Evolutionary conservation across 2,797 vertebrate genomes (phyloP).

Genomic region (Hippoglossus hippoglossus): DNA sequence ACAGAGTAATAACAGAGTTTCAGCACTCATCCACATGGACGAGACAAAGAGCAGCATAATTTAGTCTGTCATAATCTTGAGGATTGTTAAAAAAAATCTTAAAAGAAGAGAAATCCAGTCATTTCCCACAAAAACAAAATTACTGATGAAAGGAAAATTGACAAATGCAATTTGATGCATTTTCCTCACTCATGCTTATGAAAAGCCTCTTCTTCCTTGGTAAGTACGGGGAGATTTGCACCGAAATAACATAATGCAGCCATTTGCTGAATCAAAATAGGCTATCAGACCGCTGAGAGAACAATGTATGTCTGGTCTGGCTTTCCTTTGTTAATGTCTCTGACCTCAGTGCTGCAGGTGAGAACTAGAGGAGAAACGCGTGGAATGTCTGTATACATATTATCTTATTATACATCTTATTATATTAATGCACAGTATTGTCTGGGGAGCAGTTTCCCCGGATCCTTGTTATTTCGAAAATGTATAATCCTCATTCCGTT

Average conservation of each 20-base stretch:
- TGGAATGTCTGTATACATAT: not conserved
- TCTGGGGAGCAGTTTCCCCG: constrained; percentile 56
- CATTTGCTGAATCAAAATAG: constrained; percentile 21
- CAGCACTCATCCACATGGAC: constrained; percentile 3
- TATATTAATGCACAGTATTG: constrained; percentile 31
- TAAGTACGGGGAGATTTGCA: constrained; percentile 13
- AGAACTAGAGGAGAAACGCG: constrained; percentile 9
- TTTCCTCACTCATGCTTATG: constrained; percentile 16
- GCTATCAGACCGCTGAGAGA: constrained; percentile 18
- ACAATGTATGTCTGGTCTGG: not conserved
- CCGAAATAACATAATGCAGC: constrained; percentile 37
- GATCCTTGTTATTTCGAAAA: constrained; percentile 75
- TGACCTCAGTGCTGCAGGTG: not conserved
- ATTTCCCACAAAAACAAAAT: constrained; percentile 24
- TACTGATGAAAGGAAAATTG: constrained; percentile 14
- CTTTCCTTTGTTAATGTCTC: constrained; percentile 15
- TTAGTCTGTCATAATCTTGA: constrained; percentile 6
- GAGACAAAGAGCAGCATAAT: constrained; percentile 8
- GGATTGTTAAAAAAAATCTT: not conserved
- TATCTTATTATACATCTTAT: too few species aligned
- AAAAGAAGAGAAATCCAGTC: constrained; percentile 1
- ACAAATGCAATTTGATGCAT: constrained; percentile 26
- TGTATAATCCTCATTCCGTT: constrained; percentile 72
- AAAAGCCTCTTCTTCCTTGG: constrained; percentile 13
- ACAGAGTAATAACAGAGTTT: not conserved